Conservation (phyloP, 2,113 vertebrate species). For the Ammodytes marinus region DNA sequence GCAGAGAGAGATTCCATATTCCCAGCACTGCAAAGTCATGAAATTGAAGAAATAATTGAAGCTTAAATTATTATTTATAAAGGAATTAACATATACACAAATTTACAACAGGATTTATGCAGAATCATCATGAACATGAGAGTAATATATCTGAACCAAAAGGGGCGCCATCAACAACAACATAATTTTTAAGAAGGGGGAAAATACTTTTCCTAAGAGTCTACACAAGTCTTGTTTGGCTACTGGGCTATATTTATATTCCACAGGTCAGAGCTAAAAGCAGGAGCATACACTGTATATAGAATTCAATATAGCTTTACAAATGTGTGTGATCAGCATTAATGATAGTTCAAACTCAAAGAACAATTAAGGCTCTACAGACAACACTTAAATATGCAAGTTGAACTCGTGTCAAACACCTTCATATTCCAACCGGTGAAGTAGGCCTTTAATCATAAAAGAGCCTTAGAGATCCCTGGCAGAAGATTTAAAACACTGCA, state of each 20-base stretch:
- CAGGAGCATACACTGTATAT: background rate
- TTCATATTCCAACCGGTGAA: too few relatives aligned
- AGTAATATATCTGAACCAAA: background rate
- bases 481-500: background rate
- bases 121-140: background rate
- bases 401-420: too few relatives aligned
- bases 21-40: conserved; percentile 92
- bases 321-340: conserved; percentile 1
- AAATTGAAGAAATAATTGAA: conserved; percentile 7
- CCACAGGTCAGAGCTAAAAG: background rate
- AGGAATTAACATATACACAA: background rate
- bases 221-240: background rate
- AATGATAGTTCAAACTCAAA: too few relatives aligned
- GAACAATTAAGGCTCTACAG: background rate
- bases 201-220: background rate
- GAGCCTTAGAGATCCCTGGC: background rate
- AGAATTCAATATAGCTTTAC: background rate
- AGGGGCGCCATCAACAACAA: too few relatives aligned
- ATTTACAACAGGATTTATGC: background rate
- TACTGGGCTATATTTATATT: background rate
- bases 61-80: background rate
- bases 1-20: conserved; percentile 97
- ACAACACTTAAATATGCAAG: background rate
- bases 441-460: too few relatives aligned
- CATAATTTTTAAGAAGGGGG: background rate